Percentiles rank a stretch among this genome's conserved stretches.
Evolutionary conservation across 2,113 vertebrate species (phyloP).

Genomic region (Cryptomyrus ogoouensis): DNA sequence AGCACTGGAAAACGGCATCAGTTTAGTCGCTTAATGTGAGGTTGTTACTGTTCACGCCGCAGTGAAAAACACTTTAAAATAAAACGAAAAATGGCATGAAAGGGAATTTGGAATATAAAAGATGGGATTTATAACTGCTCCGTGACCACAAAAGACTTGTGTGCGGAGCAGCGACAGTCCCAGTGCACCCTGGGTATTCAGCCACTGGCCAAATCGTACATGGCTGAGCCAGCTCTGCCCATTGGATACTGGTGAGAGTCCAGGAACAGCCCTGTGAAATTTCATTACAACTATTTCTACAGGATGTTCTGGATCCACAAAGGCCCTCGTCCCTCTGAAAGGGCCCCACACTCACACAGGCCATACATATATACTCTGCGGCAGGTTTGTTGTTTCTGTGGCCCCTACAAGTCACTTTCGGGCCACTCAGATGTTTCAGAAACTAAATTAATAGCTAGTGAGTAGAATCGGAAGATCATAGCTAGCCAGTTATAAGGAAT

Average conservation of each 20-base stretch:
- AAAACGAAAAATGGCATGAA: background rate
- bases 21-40: background rate
- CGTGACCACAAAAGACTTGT: background rate
- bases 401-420: background rate
- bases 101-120: slow-evolving; percentile 3
- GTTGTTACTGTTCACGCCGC: background rate
- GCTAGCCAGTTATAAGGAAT: background rate
- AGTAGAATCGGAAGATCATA: background rate
- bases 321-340: slow-evolving; percentile 7
- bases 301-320: slow-evolving; percentile 26
- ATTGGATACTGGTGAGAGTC: background rate
- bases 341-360: slow-evolving; percentile 15
- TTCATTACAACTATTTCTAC: slow-evolving; percentile 30
- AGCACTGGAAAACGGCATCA: background rate
- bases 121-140: background rate
- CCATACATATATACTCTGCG: background rate
- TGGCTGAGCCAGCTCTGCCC: background rate
- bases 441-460: background rate
- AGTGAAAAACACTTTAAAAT: background rate
- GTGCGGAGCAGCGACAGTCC: background rate
- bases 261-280: slow-evolving; percentile 21
- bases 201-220: background rate
- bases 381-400: background rate
- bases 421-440: background rate
- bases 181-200: background rate